Base-by-base conservation (phyloP, 2,888 invertebrate genomes). In the Himalopsyche tibetana region DNA sequence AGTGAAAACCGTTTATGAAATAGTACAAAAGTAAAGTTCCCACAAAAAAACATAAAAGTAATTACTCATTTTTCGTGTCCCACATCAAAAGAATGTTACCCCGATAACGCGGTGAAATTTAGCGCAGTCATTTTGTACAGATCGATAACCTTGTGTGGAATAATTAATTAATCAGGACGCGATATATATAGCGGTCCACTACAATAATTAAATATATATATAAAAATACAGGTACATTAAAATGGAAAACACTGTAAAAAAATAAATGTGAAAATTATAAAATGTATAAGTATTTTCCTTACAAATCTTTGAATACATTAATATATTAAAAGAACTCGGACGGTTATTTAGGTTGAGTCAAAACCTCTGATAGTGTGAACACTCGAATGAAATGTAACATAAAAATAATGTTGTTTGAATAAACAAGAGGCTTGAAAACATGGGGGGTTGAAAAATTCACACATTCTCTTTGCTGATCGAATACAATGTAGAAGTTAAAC, bases 51-150 rank as follows among this genome's bases (percentile, higher is more conserved):
- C 55, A 82, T 82, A 38, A 36, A 56, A 79, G 80, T 82, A 69
- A 85, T 85, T 85, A 82, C 82, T 85, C 82, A 85, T 82, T 85
- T 74, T 82, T 80, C 82, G 74, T 85, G 82, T 82, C 82, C 84
- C 82, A 82, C 55, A 82, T 84, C 80, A 28, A 79, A 84, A 36
- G 74, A 45, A 17, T 42, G 55, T 74, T 69, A 82, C 84, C 84
- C 84, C 45, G 74, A 82, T 69, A 85, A 40, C 74, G 19, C 74
- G 69, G 45, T 19, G 36, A 82, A 51, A 51, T 45, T 82, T 82
- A 38, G 55, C 55, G 82, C 82, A 55, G 51, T 82, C 55, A 55
- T 42, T 45, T 45, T 51, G 42, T 82, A 51, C 19, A 82, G n/a
- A 36, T 40, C 82, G 55, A 82, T 82, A 82, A 55, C 55, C 17